Percentiles rank a stretch among this genome's conserved stretches.
Conservation (phyloP, 2,113 vertebrate species). For the Australoheros scitulus region DNA sequence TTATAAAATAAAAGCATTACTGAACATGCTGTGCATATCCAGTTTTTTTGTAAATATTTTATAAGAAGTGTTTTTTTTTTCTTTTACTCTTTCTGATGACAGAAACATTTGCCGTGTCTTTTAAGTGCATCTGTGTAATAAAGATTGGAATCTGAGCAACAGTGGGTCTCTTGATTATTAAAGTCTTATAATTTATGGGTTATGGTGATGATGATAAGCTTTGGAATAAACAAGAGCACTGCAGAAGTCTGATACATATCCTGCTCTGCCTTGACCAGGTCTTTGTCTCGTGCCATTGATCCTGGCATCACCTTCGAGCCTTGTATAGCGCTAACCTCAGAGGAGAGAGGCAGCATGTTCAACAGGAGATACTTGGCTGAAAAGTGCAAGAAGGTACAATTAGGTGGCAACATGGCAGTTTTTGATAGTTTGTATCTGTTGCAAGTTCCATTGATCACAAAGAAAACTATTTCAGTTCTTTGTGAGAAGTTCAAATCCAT, state of each 20-base stretch:
- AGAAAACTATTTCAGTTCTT: neutral
- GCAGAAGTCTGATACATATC: conserved; percentile 28
- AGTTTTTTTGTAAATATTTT: conserved; percentile 84
- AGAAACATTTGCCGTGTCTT: conserved; percentile 71
- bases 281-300: conserved; percentile 64
- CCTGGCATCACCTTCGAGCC: conserved; percentile 63
- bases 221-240: neutral
- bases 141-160: conserved; percentile 75
- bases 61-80: conserved; percentile 60
- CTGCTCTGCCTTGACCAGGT: conserved; percentile 60
- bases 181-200: neutral
- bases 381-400: conserved; percentile 39
- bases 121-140: conserved; percentile 80
- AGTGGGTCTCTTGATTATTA: conserved; percentile 9
- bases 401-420: neutral
- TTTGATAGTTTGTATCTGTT: no score
- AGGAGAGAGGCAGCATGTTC: conserved; percentile 58
- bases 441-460: neutral
- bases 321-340: conserved; percentile 59
- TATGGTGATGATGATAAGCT: neutral
- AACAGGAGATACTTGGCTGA: conserved; percentile 13
- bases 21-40: conserved; percentile 85
- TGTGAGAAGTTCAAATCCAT: neutral
- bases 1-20: conserved; percentile 71
- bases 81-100: conserved; percentile 65